phyloP scores from a whole-genome alignment of 2,797 vertebrate genomes.

The Thripadectes ignobilis region DNA sequence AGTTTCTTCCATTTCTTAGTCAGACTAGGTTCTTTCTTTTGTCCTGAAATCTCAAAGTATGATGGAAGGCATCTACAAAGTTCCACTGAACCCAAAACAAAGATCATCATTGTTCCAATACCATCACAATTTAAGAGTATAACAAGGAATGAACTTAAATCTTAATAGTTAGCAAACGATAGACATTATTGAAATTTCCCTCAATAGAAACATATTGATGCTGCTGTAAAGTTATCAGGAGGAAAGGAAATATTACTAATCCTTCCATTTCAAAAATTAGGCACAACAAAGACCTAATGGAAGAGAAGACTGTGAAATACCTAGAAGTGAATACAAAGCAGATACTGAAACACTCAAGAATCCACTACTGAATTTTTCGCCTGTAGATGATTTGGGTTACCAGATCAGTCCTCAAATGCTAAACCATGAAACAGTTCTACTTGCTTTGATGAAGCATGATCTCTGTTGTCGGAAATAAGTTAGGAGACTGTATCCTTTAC shows the following conservation, averaged over 20 bases:
- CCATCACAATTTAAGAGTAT: neutral
- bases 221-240: neutral
- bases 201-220: neutral
- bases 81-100: neutral
- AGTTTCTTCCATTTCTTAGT: neutral
- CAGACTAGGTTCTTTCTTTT: neutral
- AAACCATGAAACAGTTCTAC: neutral
- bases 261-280: neutral
- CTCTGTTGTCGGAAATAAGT: neutral
- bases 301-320: neutral
- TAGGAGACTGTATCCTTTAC: neutral
- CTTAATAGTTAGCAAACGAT: neutral
- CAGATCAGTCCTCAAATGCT: neutral
- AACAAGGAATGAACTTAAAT: neutral
- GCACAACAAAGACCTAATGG: accelerated
- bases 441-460: neutral
- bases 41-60: neutral
- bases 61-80: neutral
- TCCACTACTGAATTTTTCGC: neutral
- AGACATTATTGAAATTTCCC: neutral
- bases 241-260: neutral
- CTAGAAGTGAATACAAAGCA: neutral
- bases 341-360: neutral
- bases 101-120: neutral
- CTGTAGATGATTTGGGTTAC: neutral